Conservation (phyloP, 2,113 vertebrate species). For the Boulengeromyrus knoepffleri region DNA sequence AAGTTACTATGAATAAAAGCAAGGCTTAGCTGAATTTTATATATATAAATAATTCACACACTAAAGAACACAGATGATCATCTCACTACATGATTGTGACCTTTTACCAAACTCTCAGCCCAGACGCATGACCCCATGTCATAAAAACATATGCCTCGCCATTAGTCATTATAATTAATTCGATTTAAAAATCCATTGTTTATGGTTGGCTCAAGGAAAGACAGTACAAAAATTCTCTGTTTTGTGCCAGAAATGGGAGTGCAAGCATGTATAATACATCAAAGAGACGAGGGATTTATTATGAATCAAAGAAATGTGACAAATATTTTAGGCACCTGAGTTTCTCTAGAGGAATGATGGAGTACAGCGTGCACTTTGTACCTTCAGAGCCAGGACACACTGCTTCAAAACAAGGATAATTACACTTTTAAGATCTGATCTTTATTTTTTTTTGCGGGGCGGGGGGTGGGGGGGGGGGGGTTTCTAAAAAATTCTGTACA, state of each 20-base stretch:
- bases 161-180: background rate
- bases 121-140: background rate
- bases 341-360: background rate
- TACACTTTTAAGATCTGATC: background rate
- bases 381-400: background rate
- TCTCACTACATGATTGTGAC: background rate
- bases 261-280: background rate
- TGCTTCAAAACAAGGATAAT: background rate
- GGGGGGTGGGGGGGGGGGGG: background rate
- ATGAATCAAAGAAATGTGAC: slow-evolving; percentile 5
- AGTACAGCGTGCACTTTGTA: background rate
- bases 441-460: background rate
- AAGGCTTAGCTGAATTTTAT: background rate
- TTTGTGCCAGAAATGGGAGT: background rate
- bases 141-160: background rate
- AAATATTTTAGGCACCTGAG: background rate
- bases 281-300: background rate
- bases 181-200: background rate
- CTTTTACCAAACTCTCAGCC: background rate
- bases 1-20: background rate
- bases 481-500: too few species aligned
- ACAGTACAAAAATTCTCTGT: background rate
- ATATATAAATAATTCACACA: background rate
- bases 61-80: background rate
- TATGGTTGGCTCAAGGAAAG: background rate